Evolutionary conservation across 2,888 invertebrate genomes (phyloP).

Genomic region (Elaeidobius kamerunicus): DNA sequence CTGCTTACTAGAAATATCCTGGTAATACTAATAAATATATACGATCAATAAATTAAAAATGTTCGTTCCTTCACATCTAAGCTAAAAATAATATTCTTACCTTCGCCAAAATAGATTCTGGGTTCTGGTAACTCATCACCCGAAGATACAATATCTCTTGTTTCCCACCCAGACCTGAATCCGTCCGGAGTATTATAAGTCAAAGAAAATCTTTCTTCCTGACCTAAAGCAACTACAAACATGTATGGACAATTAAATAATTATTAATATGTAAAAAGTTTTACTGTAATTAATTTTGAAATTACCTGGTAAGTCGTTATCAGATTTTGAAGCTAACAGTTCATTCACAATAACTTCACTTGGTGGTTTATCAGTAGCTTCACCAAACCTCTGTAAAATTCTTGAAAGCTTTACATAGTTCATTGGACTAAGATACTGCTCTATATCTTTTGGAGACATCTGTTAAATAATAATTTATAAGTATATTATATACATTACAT

Average conservation of each 20-base stretch:
- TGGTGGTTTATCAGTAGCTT: constrained; percentile 11
- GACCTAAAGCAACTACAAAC: constrained; percentile 13
- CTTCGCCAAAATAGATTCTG: constrained; percentile 58
- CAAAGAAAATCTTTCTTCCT: constrained; percentile 45
- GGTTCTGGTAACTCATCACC: constrained; percentile 50
- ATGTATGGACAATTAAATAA: neutral
- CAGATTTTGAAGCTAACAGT: constrained; percentile 21
- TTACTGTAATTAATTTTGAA: neutral
- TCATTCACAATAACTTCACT: constrained; percentile 15
- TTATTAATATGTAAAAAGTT: neutral
- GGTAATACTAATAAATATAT: no score
- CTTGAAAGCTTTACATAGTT: constrained; percentile 36
- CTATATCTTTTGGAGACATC: constrained; percentile 40
- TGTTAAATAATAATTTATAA: constrained; percentile 2
- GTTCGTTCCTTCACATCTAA: no score
- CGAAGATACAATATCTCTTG: constrained; percentile 37
- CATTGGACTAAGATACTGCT: constrained; percentile 40
- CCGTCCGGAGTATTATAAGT: constrained; percentile 52
- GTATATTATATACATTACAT: neutral
- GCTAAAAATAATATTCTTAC: constrained; percentile 36
- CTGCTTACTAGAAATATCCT: no score
- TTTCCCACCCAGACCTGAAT: constrained; percentile 50
- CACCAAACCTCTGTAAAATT: constrained; percentile 37
- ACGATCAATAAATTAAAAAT: no score
- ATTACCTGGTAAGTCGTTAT: constrained; percentile 29